Evolutionary conservation across 2,888 invertebrate species (phyloP).

Genomic region (Phyllotreta striolata): DNA sequence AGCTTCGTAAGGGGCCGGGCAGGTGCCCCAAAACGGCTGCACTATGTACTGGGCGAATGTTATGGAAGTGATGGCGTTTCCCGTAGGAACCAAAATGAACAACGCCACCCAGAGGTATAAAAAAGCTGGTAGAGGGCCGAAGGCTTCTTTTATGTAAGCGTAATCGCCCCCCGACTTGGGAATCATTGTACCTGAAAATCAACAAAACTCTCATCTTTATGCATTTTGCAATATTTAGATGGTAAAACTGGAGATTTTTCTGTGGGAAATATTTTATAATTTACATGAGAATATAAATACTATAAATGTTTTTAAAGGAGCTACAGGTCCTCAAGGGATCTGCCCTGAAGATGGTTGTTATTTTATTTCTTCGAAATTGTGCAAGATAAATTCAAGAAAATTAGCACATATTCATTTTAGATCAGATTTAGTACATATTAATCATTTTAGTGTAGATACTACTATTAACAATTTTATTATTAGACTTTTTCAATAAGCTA

Average conservation of each 20-base stretch:
- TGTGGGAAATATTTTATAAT: too few relatives aligned
- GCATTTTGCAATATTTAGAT: neutral
- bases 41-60: slow-evolving; percentile 95
- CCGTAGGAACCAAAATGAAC: slow-evolving; percentile 85
- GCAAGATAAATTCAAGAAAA: too few relatives aligned
- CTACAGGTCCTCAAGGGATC: too few relatives aligned
- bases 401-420: too few relatives aligned
- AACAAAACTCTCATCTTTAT: neutral
- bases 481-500: too few relatives aligned
- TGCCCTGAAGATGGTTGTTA: too few relatives aligned
- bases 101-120: slow-evolving; percentile 96
- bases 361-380: too few relatives aligned
- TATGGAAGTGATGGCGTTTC: slow-evolving; percentile 94
- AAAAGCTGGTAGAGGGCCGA: slow-evolving; percentile 91
- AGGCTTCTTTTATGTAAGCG: slow-evolving; percentile 93
- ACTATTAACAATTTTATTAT: too few relatives aligned
- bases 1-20: slow-evolving; percentile 81
- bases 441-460: too few relatives aligned
- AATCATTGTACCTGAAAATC: slow-evolving; percentile 77
- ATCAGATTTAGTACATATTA: too few relatives aligned
- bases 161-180: slow-evolving; percentile 97
- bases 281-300: too few relatives aligned
- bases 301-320: too few relatives aligned
- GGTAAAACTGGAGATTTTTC: neutral
- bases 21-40: slow-evolving; percentile 85